Percentiles rank a stretch among this genome's conserved stretches.
These are phyloP conservation scores for Ivindomyrus marchei DNA, from an alignment of 2,113 vertebrate genomes.

Conservation along the genomic window DNA sequence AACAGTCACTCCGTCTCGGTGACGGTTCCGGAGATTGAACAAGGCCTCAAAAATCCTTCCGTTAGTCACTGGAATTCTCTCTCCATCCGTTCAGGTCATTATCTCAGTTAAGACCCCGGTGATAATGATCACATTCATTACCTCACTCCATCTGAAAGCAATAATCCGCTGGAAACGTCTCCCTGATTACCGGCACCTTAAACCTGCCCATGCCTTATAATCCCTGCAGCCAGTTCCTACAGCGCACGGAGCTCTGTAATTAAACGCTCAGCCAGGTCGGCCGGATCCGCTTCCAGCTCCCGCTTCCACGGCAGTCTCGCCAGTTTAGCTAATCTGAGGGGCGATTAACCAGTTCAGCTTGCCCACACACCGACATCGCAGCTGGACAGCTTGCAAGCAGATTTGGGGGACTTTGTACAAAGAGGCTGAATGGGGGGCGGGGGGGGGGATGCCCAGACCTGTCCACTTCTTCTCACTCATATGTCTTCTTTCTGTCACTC, in stretches of 20 bases:
- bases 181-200: constrained; percentile 55
- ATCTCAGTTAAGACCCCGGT: constrained; percentile 42
- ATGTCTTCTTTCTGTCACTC: neutral
- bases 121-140: constrained; percentile 54
- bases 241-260: constrained; percentile 12
- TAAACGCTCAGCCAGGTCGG: constrained; percentile 20
- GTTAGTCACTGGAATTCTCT: constrained; percentile 31
- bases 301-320: neutral
- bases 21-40: neutral
- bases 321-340: neutral
- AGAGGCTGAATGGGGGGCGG: neutral
- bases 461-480: neutral
- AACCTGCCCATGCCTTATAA: constrained; percentile 40
- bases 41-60: neutral
- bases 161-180: constrained; percentile 52
- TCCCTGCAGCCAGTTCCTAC: neutral
- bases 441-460: neutral
- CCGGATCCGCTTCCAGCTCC: neutral
- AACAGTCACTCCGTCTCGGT: neutral
- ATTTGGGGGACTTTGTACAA: neutral
- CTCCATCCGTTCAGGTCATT: constrained; percentile 43
- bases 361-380: neutral
- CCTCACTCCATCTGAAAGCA: constrained; percentile 30
- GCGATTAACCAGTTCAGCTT: constrained; percentile 11
- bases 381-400: neutral